Evolutionary conservation across 2,888 invertebrate species (phyloP), one percentile per base, ranked within the genome.

Genomic region (Priapulus caudatus): DNA sequence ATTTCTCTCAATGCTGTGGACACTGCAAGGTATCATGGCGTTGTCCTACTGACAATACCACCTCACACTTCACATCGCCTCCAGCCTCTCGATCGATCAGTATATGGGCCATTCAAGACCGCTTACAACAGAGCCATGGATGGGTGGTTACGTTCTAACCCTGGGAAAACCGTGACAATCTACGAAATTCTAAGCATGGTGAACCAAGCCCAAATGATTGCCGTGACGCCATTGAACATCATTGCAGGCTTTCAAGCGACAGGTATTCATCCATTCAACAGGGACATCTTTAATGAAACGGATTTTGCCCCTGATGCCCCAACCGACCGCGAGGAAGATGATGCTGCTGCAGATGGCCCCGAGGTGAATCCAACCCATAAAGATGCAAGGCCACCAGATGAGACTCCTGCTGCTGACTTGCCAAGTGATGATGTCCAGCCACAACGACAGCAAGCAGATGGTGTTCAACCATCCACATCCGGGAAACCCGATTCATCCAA

Each of bases 121-220:
- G 64, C 61, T 20, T 59, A 62, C 43, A 63, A 63, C 50, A 61
- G 56, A 20, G 63, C 62, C 1, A 65, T 61, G 60, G 61, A 69
- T 54, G 57, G 61, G 43, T 70, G 68, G 67, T 58, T 65, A 52
- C 52, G 58, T 48, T 45, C 47, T 23, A 55, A 63, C 60, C 61
- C 64, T 2, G 67, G 67, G 4, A 68, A 65, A 62, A 63, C 66
- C 3, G 54, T 69, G 18, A 62, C 59, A 4, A 67, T 68, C 50
- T 61, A 62, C 54, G 55, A 58, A 23, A 23, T 56, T 18, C 51
- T 54, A 5, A 49, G 43, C 4, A 19, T 60, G 5, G 52, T 59
- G 20, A 48, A 47, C 15, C 48, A 51, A 46, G 58, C 58, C 1
- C 22, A 47, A n/a, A 47, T 22, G 23, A n/a, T 4, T 48, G 52